Percentiles rank a stretch among this genome's conserved stretches.
phyloP scores from a whole-genome alignment of 2,888 invertebrate species.

The Netelia fuscicornis region DNA sequence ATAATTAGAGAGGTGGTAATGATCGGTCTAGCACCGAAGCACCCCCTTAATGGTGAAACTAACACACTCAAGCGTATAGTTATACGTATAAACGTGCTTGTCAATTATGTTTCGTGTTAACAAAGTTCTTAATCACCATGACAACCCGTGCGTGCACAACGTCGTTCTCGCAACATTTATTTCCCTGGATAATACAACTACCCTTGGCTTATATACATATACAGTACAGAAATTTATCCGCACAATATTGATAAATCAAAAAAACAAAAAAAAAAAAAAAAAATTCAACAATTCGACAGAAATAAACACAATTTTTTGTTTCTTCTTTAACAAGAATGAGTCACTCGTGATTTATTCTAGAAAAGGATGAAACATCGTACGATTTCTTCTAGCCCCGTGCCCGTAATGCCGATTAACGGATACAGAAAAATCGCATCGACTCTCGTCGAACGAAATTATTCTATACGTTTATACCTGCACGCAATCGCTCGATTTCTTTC shows the following conservation, averaged over 20 bases:
- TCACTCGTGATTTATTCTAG: conserved; percentile 45
- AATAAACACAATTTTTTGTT: background rate
- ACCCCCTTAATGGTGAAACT: conserved; percentile 19
- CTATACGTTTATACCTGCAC: conserved; percentile 3
- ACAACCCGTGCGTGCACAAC: conserved; percentile 40
- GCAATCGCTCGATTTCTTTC: conserved; percentile 32
- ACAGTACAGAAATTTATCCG: background rate
- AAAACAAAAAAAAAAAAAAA: too few species aligned
- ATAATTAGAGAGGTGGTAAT: conserved; percentile 62
- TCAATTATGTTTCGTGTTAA: conserved; percentile 60
- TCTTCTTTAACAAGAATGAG: conserved; percentile 14
- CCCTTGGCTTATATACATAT: background rate
- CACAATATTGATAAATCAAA: background rate
- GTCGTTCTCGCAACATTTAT: conserved; percentile 15
- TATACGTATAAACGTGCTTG: conserved; percentile 18
- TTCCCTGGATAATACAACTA: background rate
- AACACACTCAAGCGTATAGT: background rate
- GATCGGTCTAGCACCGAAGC: conserved; percentile 44
- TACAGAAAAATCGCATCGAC: background rate
- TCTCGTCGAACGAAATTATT: background rate
- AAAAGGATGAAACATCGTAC: conserved; percentile 9
- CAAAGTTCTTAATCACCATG: conserved; percentile 59
- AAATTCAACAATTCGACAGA: too few species aligned
- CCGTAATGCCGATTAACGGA: background rate
- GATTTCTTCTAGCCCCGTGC: background rate